Evolutionary conservation across 2,113 vertebrate genomes (phyloP), one percentile per base, ranked within the genome.

Genomic region (Phalacrocorax pelagicus): DNA sequence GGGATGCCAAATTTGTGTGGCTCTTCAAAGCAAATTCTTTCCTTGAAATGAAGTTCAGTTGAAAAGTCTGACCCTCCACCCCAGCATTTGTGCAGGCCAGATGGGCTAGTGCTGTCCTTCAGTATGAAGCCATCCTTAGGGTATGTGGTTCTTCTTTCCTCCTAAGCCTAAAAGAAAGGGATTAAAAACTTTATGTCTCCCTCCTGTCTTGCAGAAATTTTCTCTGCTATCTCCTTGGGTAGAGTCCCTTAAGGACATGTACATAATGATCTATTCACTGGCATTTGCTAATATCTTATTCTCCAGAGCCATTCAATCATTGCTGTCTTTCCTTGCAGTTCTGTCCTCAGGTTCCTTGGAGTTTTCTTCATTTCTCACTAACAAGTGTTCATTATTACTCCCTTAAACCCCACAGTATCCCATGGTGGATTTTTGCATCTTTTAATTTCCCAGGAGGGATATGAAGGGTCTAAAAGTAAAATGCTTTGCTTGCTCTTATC

Each of bases 381-480:
- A 89, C 16, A 91, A 94, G 52, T 1, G 0, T 46, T 95, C 73
- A 61, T 94, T 97, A 92, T 89, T 86, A 88, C 55, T 84, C 82
- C 42, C 72, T 74, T 85, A 92, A 89, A 71, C 40, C 42, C 42
- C 38, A 20, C 29, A 54, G 52, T 63, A 75, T 69, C 46, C 86
- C 91, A 65, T 32, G 24, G 77, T 34, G 49, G 81, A 86, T 78
- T 93, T 96, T 83, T 90, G 26, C 67, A 82, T 81, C 69, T 93
- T 93, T 91, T 95, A 96, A 88, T 97, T 95, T 94, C 96, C 73
- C 83, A 79, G 77, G 69, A 79, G 86, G 55, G 66, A 94, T 89
- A 86, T 69, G 81, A 88, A 90, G 54, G 81, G 63, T 73, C 94
- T 85, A 81, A 20, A 71, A 95, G 75, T 87, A 90, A 95, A 94